phyloP scores from a whole-genome alignment of 2,888 invertebrate genomes.

The Drosophila kambysellisi region DNA sequence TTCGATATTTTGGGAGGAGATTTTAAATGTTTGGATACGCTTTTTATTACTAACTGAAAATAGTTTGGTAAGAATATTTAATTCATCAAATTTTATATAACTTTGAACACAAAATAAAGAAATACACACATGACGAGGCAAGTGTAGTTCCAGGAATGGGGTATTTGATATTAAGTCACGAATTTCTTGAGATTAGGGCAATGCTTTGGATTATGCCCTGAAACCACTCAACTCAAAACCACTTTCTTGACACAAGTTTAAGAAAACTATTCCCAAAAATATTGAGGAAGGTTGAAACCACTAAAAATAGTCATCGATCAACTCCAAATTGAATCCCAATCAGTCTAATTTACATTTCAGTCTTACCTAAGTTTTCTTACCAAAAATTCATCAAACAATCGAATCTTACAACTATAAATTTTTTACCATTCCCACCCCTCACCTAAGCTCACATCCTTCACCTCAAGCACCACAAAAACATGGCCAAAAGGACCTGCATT shows the following conservation, averaged over 20 bases:
- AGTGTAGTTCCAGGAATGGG: background rate
- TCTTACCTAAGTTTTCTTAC: background rate
- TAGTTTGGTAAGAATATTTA: background rate
- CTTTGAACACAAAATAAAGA: background rate
- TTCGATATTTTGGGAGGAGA: background rate
- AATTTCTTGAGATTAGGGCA: background rate
- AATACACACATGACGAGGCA: background rate
- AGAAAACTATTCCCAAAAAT: no score
- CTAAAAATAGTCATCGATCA: no score
- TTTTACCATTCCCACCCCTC: background rate
- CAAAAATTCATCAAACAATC: background rate
- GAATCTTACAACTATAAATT: background rate
- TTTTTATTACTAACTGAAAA: slow-evolving; percentile 10
- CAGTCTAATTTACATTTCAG: background rate
- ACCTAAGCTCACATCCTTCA: background rate
- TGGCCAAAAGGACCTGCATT: background rate
- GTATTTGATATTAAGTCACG: background rate
- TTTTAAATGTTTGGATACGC: background rate
- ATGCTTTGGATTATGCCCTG: background rate
- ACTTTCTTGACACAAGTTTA: no score
- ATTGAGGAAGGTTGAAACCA: no score
- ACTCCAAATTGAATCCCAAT: no score
- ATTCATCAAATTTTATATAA: slow-evolving; percentile 15
- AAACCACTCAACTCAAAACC: background rate
- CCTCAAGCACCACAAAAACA: background rate